phyloP scores from a whole-genome alignment of 2,797 vertebrate genomes.

The Emys orbicularis region DNA sequence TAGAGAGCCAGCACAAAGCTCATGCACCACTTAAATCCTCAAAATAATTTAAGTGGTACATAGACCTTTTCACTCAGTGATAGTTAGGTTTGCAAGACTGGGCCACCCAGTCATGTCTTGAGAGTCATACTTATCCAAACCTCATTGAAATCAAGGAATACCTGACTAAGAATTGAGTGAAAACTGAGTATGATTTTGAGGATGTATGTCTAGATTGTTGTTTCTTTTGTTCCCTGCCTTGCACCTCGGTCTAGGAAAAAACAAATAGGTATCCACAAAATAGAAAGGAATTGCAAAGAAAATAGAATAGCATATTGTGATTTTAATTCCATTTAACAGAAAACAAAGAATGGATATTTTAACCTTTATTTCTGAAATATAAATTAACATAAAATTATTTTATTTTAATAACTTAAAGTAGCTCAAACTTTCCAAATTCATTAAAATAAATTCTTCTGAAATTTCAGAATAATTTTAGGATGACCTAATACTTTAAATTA shows the following conservation, averaged over 20 bases:
- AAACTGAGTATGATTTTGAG: neutral
- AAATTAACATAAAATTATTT: neutral
- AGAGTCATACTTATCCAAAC: no score
- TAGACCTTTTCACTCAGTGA: neutral
- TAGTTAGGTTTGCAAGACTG: neutral
- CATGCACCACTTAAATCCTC: neutral
- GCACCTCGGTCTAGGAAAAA: neutral
- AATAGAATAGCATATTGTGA: neutral
- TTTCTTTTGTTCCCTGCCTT: neutral
- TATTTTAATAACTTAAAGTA: constrained; percentile 12
- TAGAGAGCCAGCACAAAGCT: neutral
- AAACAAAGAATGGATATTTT: neutral
- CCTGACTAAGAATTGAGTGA: neutral
- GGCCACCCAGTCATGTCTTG: neutral
- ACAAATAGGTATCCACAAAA: neutral
- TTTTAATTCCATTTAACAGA: constrained; percentile 16
- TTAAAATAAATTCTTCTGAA: neutral
- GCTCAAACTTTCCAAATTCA: neutral
- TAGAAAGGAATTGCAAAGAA: neutral
- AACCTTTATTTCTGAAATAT: neutral
- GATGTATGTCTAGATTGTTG: neutral
- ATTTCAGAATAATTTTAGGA: neutral
- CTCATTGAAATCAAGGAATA: neutral
- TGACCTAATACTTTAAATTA: constrained; percentile 16
- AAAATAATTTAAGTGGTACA: neutral